Percentiles rank a stretch among this genome's conserved stretches.
Conservation (phyloP, 2,113 vertebrate species). For the Nesoenas mayeri region DNA sequence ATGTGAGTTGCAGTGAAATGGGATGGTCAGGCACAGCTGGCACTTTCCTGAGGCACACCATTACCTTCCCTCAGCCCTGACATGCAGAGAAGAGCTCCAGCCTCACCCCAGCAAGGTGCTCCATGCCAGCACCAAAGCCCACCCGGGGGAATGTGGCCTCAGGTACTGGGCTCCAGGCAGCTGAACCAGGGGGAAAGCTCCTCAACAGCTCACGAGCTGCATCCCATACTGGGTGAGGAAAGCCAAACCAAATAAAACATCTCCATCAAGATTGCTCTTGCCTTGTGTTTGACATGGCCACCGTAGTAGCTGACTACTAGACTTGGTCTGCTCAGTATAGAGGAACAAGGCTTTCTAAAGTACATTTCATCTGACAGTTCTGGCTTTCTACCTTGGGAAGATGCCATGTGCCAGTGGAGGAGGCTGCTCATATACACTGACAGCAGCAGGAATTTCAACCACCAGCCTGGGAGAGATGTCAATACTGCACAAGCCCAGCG, state of each 20-base stretch:
- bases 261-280: not conserved
- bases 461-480: not conserved
- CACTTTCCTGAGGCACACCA: not conserved
- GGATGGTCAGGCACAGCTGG: not conserved
- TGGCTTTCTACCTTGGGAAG: not conserved
- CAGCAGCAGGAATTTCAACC: not conserved
- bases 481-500: not conserved
- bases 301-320: not conserved
- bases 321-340: not conserved
- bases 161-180: not conserved
- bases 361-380: fast-evolving
- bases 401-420: not conserved
- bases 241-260: not conserved
- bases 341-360: not conserved
- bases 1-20: not conserved
- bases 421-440: not conserved
- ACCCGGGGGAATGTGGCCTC: not conserved
- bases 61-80: not conserved
- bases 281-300: not conserved
- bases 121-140: not conserved
- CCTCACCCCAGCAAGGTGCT: not conserved
- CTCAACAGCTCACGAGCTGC: not conserved
- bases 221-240: not conserved
- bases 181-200: not conserved
- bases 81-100: not conserved